A percentile compares a stretch with the other conserved stretches of the same genome.
Conservation (phyloP, 2,797 vertebrate genomes). For the Cichlasoma orientale region DNA sequence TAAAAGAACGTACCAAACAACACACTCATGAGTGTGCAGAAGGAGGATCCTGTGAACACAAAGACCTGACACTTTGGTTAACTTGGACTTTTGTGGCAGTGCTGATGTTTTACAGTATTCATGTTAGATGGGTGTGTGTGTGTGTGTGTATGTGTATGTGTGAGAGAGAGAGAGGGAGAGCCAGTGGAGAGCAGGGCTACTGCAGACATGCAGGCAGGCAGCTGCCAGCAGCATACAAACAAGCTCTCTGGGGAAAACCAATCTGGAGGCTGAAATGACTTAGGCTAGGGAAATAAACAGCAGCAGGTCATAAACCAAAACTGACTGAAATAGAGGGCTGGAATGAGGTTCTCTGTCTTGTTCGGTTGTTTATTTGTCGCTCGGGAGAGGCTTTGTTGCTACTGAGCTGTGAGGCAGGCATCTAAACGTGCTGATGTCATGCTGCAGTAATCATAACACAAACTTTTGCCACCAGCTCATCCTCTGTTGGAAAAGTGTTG, state of each 20-base stretch:
- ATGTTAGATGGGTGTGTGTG: neutral
- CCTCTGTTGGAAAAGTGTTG: constrained; percentile 1
- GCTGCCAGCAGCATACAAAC: constrained; percentile 68
- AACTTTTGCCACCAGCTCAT: constrained; percentile 26
- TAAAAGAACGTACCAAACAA: constrained; percentile 16
- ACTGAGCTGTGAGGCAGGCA: constrained; percentile 12
- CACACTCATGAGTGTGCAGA: neutral
- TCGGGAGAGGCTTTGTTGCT: constrained; percentile 26
- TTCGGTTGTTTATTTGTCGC: constrained; percentile 56
- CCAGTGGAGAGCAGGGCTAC: neutral
- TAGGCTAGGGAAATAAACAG: constrained; percentile 60
- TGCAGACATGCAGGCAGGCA: constrained; percentile 34
- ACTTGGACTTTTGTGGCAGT: constrained; percentile 21
- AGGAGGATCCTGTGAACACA: neutral
- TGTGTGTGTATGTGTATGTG: neutral
- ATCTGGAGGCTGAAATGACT: constrained; percentile 65
- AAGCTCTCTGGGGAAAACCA: constrained; percentile 65
- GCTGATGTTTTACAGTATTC: constrained; percentile 27
- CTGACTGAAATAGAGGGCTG: constrained; percentile 52
- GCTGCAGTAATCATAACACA: constrained; percentile 34
- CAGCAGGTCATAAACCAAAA: constrained; percentile 68
- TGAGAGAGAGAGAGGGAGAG: neutral
- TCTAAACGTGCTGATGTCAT: constrained; percentile 38
- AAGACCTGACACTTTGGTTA: constrained; percentile 23
- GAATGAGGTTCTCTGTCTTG: constrained; percentile 55